phyloP scores from a whole-genome alignment of 2,888 invertebrate genomes.

The Archips crataeganus region DNA sequence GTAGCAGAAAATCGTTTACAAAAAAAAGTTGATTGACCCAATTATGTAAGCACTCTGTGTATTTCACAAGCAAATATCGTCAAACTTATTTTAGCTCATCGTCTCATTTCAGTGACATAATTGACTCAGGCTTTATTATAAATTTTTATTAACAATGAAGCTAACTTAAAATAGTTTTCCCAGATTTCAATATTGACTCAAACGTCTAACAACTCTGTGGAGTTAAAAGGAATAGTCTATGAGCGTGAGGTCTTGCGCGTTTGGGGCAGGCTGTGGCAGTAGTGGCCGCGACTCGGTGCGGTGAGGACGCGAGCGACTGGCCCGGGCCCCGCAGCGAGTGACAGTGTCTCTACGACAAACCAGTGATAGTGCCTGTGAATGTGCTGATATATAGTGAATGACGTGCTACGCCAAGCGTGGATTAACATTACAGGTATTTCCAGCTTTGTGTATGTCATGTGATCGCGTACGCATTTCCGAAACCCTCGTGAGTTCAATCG shows the following conservation, averaged over 20 bases:
- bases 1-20: too few relatives aligned
- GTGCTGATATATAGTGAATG: slow-evolving; percentile 58
- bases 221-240: slow-evolving; percentile 28
- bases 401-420: slow-evolving; percentile 48
- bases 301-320: slow-evolving; percentile 55
- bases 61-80: background rate
- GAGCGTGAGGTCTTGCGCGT: slow-evolving; percentile 36
- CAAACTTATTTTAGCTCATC: slow-evolving; percentile 7
- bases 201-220: slow-evolving; percentile 62
- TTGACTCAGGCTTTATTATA: slow-evolving; percentile 18
- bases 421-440: slow-evolving; percentile 27
- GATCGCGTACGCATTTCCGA: slow-evolving; percentile 14
- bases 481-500: slow-evolving; percentile 25
- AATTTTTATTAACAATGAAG: slow-evolving; percentile 38
- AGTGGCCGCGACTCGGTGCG: slow-evolving; percentile 57
- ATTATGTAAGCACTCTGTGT: too few relatives aligned
- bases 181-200: slow-evolving; percentile 57
- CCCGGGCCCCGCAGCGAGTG: slow-evolving; percentile 51
- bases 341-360: slow-evolving; percentile 68
- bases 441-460: background rate
- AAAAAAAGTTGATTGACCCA: too few relatives aligned
- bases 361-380: slow-evolving; percentile 64
- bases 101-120: slow-evolving; percentile 5
- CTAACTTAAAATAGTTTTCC: slow-evolving; percentile 42
- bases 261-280: slow-evolving; percentile 9